Percentiles rank a stretch among this genome's conserved stretches.
phyloP scores from a whole-genome alignment of 2,113 vertebrate genomes.

The Solea senegalensis region DNA sequence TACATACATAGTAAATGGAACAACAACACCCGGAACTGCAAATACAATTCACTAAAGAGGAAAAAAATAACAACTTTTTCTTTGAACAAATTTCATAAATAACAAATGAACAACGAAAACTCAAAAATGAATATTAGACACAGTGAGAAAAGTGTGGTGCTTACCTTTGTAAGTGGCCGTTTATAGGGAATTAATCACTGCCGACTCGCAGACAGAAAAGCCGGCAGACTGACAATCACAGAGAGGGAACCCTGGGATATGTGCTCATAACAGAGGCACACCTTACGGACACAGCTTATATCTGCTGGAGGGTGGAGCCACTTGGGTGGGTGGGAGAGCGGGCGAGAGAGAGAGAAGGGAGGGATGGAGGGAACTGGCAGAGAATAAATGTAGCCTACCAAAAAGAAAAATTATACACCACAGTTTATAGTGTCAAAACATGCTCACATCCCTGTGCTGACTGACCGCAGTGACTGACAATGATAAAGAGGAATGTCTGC shows the following conservation, averaged over 20 bases:
- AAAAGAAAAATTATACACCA: slow-evolving; percentile 16
- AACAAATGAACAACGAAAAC: background rate
- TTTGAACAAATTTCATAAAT: background rate
- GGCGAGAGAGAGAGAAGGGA: background rate
- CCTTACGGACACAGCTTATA: slow-evolving; percentile 72
- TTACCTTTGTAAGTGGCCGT: slow-evolving; percentile 64
- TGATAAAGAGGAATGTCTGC: slow-evolving; percentile 42
- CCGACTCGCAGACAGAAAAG: slow-evolving; percentile 37
- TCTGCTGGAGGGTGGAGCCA: slow-evolving; percentile 73
- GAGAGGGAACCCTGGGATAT: slow-evolving; percentile 54
- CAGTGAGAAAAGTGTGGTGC: slow-evolving; percentile 1
- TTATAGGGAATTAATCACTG: slow-evolving; percentile 64
- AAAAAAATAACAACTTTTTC: no score
- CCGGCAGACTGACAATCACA: slow-evolving; percentile 49
- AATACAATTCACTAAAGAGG: no score
- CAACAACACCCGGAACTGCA: no score
- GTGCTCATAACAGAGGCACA: slow-evolving; percentile 65
- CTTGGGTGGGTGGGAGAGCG: slow-evolving; percentile 41
- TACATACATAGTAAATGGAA: no score
- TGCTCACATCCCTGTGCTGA: slow-evolving; percentile 22
- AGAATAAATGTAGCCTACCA: slow-evolving; percentile 35
- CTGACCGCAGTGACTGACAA: slow-evolving; percentile 13
- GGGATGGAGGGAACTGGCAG: slow-evolving; percentile 29
- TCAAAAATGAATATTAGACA: background rate
- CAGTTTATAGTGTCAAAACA: slow-evolving; percentile 48